Conservation (phyloP, 2,113 vertebrate genomes). For the Hirundichthys speculiger region DNA sequence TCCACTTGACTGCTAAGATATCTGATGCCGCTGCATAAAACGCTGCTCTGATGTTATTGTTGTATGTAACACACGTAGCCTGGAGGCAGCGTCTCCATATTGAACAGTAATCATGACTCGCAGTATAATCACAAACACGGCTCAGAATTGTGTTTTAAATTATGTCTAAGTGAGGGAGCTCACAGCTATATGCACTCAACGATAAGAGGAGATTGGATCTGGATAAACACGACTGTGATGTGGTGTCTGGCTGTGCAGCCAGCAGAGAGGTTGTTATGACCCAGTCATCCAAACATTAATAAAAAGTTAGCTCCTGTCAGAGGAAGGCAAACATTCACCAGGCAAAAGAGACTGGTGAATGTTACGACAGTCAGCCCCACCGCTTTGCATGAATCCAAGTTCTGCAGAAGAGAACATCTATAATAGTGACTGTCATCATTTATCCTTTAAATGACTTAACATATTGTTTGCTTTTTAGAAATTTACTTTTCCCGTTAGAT, state of each 20-base stretch:
- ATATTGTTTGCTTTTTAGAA: background rate
- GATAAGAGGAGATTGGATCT: conserved; percentile 31
- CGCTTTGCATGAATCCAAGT: background rate
- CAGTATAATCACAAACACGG: background rate
- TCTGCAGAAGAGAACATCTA: conserved; percentile 1
- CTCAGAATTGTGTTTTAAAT: conserved; percentile 11
- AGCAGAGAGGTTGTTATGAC: conserved; percentile 46
- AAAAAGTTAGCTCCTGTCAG: conserved; percentile 55
- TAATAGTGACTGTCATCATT: conserved; percentile 1
- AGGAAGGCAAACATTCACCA: conserved; percentile 41
- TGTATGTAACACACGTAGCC: conserved; percentile 16
- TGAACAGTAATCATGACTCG: conserved; percentile 41
- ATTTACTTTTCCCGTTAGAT: too few species aligned
- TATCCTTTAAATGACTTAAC: conserved; percentile 26
- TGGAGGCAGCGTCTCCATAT: conserved; percentile 17
- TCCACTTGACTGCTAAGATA: conserved; percentile 22
- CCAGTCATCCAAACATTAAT: conserved; percentile 58
- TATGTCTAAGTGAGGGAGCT: conserved; percentile 2
- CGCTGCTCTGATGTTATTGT: conserved; percentile 17
- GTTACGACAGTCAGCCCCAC: conserved; percentile 2
- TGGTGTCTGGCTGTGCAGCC: conserved; percentile 27
- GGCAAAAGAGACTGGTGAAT: conserved; percentile 9
- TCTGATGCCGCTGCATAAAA: conserved; percentile 14
- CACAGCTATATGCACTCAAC: conserved; percentile 16
- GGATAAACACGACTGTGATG: conserved; percentile 36